Evolutionary conservation across 2,888 invertebrate species (phyloP).

Genomic region (Athetis lepigone): DNA sequence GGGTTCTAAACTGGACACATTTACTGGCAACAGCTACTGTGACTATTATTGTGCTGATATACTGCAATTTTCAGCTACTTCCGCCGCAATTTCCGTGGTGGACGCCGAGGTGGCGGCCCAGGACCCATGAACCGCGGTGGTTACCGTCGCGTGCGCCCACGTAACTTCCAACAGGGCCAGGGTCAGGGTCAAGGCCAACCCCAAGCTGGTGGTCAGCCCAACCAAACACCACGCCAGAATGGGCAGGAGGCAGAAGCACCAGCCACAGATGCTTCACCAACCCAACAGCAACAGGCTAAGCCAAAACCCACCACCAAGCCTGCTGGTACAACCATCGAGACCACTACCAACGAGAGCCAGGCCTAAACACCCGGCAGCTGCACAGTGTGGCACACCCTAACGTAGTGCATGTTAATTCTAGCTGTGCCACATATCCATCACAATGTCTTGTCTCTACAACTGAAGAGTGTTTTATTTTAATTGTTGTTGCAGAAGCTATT

Average conservation of each 20-base stretch:
- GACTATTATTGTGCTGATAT: neutral
- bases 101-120: constrained; percentile 89
- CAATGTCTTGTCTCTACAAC: constrained; percentile 79
- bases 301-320: constrained; percentile 80
- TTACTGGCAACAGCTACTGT: too few species aligned
- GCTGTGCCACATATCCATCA: constrained; percentile 78
- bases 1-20: too few species aligned
- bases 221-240: constrained; percentile 74
- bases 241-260: constrained; percentile 80
- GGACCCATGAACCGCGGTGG: constrained; percentile 86
- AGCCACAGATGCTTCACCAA: constrained; percentile 70
- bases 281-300: constrained; percentile 77
- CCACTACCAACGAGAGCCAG: constrained; percentile 89
- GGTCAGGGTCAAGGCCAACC: constrained; percentile 63
- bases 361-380: constrained; percentile 77
- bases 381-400: constrained; percentile 76
- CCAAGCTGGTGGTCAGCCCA: constrained; percentile 56
- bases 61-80: constrained; percentile 89
- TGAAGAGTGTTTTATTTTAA: constrained; percentile 81
- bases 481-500: constrained; percentile 75
- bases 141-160: constrained; percentile 83
- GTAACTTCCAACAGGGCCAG: constrained; percentile 77
- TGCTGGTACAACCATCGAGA: constrained; percentile 83
- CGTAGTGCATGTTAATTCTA: constrained; percentile 83
- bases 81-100: constrained; percentile 94